Conservation (phyloP, 2,113 vertebrate species). For the Hemiscyllium ocellatum region DNA sequence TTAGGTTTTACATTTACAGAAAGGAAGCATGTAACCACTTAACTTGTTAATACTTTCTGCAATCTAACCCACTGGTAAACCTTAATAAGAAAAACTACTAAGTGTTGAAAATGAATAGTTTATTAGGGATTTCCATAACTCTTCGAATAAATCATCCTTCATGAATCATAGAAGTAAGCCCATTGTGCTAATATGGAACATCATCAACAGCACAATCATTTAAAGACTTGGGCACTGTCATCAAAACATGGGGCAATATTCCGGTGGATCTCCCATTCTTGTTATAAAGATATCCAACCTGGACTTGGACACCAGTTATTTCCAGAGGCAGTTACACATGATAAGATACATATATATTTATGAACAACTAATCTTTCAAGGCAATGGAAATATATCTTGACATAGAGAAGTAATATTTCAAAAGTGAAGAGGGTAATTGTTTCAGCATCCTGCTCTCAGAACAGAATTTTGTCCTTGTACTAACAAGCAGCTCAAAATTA, state of each 20-base stretch:
- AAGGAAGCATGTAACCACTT: neutral
- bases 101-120: neutral
- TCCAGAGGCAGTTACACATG: neutral
- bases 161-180: neutral
- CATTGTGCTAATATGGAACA: neutral
- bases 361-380: neutral
- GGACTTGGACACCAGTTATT: neutral
- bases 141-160: neutral
- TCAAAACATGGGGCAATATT: neutral
- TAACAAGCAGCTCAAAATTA: neutral
- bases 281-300: neutral
- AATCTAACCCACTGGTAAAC: neutral
- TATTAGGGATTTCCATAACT: neutral
- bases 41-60: neutral
- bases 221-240: neutral
- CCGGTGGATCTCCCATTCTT: neutral
- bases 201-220: neutral
- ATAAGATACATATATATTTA: neutral
- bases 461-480: neutral
- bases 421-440: neutral
- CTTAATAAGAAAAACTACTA: neutral
- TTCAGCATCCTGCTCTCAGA: neutral
- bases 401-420: neutral
- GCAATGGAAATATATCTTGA: neutral
- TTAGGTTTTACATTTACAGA: neutral